These are phyloP conservation scores for Plectrocnemia conspersa DNA, from an alignment of 1,140 invertebrate genomes.

Conservation along the genomic window DNA sequence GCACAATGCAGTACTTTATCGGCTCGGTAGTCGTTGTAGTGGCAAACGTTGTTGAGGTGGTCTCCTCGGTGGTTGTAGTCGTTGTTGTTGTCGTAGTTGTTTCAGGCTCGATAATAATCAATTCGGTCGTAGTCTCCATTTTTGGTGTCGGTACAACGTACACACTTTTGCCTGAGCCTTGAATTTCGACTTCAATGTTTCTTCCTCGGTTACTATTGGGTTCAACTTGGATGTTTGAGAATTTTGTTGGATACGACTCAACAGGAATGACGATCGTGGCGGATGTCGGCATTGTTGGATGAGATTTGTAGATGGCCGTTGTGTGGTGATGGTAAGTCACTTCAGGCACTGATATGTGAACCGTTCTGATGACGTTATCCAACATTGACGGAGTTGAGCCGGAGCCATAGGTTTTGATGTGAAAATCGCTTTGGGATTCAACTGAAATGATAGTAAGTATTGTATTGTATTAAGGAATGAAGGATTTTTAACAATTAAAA, in stretches of 20 bases:
- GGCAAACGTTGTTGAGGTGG: conserved; percentile 53
- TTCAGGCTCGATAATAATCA: conserved; percentile 44
- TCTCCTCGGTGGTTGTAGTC: conserved; percentile 46
- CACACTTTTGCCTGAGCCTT: conserved; percentile 45
- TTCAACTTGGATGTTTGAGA: conserved; percentile 35
- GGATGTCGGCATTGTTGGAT: conserved; percentile 43
- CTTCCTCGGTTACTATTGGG: conserved; percentile 31
- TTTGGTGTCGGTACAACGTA: conserved; percentile 46
- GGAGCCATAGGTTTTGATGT: conserved; percentile 59
- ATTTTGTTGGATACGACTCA: conserved; percentile 47
- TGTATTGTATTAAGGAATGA: background rate
- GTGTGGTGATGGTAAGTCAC: conserved; percentile 41
- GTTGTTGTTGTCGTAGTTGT: conserved; percentile 48
- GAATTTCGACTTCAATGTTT: conserved; percentile 38
- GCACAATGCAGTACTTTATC: conserved; percentile 75
- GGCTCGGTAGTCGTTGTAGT: conserved; percentile 65
- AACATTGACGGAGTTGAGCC: conserved; percentile 44
- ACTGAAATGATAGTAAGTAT: conserved; percentile 56
- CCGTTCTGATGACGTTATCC: conserved; percentile 49
- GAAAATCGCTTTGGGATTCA: conserved; percentile 83
- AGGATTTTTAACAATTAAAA: too few species aligned
- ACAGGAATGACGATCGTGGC: conserved; percentile 43
- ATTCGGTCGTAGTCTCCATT: conserved; percentile 53
- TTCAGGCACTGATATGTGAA: conserved; percentile 45
- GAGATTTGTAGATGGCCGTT: conserved; percentile 41